A percentile compares a stretch with the other conserved stretches of the same genome.
These are phyloP conservation scores for Anguilla rostrata DNA, from an alignment of 2,113 vertebrate genomes.

Conservation along the genomic window DNA sequence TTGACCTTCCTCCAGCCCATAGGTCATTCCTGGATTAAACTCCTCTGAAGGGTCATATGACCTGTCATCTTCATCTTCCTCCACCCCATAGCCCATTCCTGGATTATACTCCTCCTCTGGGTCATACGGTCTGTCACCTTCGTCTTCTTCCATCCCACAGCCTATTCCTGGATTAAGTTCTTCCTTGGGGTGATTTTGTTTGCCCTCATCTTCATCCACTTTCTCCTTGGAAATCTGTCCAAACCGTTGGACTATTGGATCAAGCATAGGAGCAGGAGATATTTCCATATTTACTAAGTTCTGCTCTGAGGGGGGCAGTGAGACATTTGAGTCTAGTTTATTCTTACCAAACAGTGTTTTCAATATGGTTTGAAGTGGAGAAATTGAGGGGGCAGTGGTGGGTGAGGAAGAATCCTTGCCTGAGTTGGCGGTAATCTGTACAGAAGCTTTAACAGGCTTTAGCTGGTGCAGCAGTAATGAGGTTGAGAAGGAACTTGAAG, in stretches of 20 bases:
- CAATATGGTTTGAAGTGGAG: constrained; percentile 84
- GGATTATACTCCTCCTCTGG: constrained; percentile 93
- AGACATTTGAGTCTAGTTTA: constrained; percentile 56
- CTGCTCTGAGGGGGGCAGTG: constrained; percentile 45
- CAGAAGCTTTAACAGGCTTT: constrained; percentile 57
- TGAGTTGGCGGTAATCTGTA: constrained; percentile 17
- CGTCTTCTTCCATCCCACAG: constrained; percentile 58
- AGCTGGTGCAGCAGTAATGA: constrained; percentile 61
- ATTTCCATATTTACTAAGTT: constrained; percentile 31
- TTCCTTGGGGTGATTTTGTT: too few species aligned
- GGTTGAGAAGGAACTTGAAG: constrained; percentile 41
- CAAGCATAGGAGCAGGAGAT: constrained; percentile 67
- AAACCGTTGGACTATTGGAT: constrained; percentile 91
- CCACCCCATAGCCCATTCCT: constrained; percentile 62
- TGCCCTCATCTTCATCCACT: constrained; percentile 22
- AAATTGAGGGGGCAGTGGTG: constrained; percentile 43
- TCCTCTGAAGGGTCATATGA: too few species aligned
- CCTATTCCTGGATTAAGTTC: too few species aligned
- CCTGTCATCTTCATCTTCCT: not conserved
- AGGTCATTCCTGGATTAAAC: not conserved
- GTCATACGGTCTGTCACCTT: constrained; percentile 87
- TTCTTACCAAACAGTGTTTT: constrained; percentile 84
- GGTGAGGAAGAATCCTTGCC: constrained; percentile 38
- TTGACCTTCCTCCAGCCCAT: constrained; percentile 60
- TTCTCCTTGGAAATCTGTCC: constrained; percentile 84